phyloP scores from a whole-genome alignment of 1,140 invertebrate species.

The Zeugodacus cucurbitae region DNA sequence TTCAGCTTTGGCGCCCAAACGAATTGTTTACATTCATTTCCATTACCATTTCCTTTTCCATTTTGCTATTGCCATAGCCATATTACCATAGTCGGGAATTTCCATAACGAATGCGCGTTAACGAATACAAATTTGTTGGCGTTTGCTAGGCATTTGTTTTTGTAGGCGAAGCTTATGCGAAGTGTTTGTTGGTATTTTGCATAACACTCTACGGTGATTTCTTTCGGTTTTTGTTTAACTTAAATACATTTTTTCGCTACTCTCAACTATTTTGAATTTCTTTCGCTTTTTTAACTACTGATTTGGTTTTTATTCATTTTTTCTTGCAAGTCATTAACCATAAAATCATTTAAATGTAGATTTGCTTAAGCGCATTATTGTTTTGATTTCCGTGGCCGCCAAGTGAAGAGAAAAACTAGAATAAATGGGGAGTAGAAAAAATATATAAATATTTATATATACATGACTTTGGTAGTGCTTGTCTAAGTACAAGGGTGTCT shows the following conservation, averaged over 20 bases:
- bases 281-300: not conserved
- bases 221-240: not conserved
- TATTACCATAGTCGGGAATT: not conserved
- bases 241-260: not conserved
- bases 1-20: constrained; percentile 10
- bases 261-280: not conserved
- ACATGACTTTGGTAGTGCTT: no score
- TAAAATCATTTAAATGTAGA: constrained; percentile 17
- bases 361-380: constrained; percentile 10
- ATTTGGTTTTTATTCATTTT: not conserved
- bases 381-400: not conserved
- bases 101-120: constrained; percentile 14
- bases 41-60: constrained; percentile 20
- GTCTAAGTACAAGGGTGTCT: no score
- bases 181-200: not conserved
- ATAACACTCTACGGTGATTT: not conserved
- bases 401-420: not conserved
- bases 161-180: not conserved
- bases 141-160: not conserved
- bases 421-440: not conserved
- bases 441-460: not conserved
- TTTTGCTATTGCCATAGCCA: not conserved
- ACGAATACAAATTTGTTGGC: not conserved
- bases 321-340: not conserved
- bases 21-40: constrained; percentile 37